A percentile compares a stretch with the other conserved stretches of the same genome.
Conservation (phyloP, 2,888 invertebrate species). For the Dynastes hyllus region DNA sequence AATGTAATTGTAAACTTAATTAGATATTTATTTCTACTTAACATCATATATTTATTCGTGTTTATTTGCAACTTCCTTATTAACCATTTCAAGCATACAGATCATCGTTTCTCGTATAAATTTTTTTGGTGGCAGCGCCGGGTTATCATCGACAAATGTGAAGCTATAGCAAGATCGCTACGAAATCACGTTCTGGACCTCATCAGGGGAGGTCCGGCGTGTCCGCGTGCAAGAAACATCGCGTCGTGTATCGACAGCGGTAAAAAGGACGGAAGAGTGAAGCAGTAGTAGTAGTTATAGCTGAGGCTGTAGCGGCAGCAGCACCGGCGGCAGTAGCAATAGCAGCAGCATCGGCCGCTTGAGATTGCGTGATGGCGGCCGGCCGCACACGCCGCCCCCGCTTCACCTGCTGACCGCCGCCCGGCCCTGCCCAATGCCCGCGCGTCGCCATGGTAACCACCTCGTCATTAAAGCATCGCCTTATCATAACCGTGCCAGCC, state of each 20-base stretch:
- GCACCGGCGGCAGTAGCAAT: background rate
- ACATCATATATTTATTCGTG: too few relatives aligned
- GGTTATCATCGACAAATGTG: background rate
- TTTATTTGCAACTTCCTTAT: too few relatives aligned
- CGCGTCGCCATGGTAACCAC: conserved; percentile 73
- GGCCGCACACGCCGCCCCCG: conserved; percentile 65
- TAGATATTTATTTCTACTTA: too few relatives aligned
- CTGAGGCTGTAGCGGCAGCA: background rate
- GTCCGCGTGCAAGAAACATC: background rate
- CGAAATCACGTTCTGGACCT: background rate
- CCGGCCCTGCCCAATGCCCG: conserved; percentile 73
- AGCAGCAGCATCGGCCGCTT: conserved; percentile 62
- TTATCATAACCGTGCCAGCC: conserved; percentile 74
- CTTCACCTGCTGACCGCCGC: conserved; percentile 66
- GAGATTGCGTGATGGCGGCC: conserved; percentile 71
- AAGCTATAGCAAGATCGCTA: too few relatives aligned
- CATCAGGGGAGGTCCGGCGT: background rate
- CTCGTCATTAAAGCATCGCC: conserved; percentile 75
- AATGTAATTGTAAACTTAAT: too few relatives aligned
- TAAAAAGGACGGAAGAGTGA: background rate
- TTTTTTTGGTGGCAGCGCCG: background rate
- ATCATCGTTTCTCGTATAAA: background rate
- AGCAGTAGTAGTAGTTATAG: background rate
- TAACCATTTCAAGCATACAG: too few relatives aligned
- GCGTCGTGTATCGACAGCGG: conserved; percentile 10